These are phyloP conservation scores for Characodon lateralis DNA, from an alignment of 2,797 vertebrate species.

Conservation along the genomic window DNA sequence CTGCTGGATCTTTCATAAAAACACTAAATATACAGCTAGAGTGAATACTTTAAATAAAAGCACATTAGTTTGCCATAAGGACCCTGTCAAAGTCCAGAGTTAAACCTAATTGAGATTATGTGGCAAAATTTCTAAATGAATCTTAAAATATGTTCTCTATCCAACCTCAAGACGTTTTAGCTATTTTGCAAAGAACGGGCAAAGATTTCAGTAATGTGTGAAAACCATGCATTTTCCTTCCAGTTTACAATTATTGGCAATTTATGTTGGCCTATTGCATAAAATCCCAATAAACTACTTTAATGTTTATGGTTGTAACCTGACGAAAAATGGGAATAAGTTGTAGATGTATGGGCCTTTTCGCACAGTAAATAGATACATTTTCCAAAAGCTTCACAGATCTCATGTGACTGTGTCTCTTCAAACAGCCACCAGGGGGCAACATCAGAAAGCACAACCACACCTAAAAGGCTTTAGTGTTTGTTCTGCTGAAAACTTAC, in stretches of 20 bases:
- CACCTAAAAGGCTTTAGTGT: background rate
- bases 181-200: background rate
- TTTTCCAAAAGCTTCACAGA: background rate
- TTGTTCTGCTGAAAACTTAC: conserved; percentile 55
- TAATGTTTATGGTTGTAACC: background rate
- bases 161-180: background rate
- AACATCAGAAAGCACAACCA: background rate
- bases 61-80: no score
- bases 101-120: no score
- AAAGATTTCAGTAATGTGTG: background rate
- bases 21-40: background rate
- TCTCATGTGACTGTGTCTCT: background rate
- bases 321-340: background rate
- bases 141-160: no score
- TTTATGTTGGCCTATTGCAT: no score
- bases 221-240: background rate
- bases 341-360: background rate
- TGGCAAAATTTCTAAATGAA: no score
- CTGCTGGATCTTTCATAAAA: no score
- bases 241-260: background rate
- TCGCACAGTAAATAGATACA: background rate
- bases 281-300: background rate
- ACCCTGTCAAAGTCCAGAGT: no score
- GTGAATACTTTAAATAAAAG: background rate
- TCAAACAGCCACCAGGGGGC: conserved; percentile 8